A percentile compares a stretch with the other conserved stretches of the same genome.
Evolutionary conservation across 2,888 invertebrate genomes (phyloP).

Genomic region (Rhaphigaster nebulosa): DNA sequence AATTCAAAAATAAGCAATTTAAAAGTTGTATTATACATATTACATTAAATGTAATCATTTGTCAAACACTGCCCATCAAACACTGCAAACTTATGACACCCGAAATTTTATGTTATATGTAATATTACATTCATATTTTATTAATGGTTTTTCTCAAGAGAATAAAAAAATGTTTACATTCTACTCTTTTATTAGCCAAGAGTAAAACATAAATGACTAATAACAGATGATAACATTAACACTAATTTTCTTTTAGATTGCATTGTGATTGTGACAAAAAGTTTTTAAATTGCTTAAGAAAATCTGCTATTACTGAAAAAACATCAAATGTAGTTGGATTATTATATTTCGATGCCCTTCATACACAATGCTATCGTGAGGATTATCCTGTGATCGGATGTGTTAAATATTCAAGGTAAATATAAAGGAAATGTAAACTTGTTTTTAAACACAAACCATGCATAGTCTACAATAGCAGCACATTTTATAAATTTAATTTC

Average conservation of each 20-base stretch:
- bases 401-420: slow-evolving; percentile 72
- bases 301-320: slow-evolving; percentile 67
- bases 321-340: slow-evolving; percentile 71
- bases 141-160: too few species aligned
- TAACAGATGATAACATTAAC: too few species aligned
- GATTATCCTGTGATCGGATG: slow-evolving; percentile 74
- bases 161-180: too few species aligned
- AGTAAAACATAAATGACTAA: too few species aligned
- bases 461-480: not conserved
- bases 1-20: too few species aligned
- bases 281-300: slow-evolving; percentile 72
- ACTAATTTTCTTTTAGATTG: slow-evolving; percentile 69
- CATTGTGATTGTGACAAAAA: slow-evolving; percentile 73
- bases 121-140: too few species aligned
- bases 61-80: too few species aligned
- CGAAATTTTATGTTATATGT: too few species aligned
- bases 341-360: slow-evolving; percentile 73
- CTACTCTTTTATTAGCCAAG: too few species aligned
- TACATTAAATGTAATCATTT: too few species aligned
- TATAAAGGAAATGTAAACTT: slow-evolving; percentile 55
- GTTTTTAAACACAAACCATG: not conserved
- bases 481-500: not conserved
- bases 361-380: slow-evolving; percentile 74
- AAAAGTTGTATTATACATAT: too few species aligned
- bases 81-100: too few species aligned